Percentiles rank a stretch among this genome's conserved stretches.
Conservation (phyloP, 2,888 invertebrate species). For the Therioaphis trifolii region DNA sequence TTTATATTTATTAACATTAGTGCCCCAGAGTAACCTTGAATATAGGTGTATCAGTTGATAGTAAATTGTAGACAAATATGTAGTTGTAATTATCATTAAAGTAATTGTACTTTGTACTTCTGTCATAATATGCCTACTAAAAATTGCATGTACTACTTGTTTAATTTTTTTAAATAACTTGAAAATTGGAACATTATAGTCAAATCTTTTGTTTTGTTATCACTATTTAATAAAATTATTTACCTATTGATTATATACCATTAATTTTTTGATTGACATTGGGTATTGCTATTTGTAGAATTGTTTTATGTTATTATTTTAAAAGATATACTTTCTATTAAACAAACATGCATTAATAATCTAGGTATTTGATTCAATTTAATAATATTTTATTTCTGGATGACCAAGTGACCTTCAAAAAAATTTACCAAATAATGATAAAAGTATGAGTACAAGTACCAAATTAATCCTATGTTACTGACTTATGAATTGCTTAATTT, state of each 20-base stretch:
- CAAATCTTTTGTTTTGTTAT: too few species aligned
- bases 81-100: not conserved
- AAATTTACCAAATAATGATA: not conserved
- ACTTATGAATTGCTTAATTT: not conserved
- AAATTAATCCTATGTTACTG: not conserved
- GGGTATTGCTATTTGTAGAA: too few species aligned
- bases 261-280: too few species aligned
- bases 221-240: too few species aligned
- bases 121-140: not conserved
- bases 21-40: not conserved
- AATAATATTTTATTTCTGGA: not conserved
- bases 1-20: not conserved
- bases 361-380: not conserved
- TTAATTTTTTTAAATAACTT: too few species aligned
- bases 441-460: not conserved
- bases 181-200: too few species aligned
- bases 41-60: not conserved
- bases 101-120: slow-evolving; percentile 1
- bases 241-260: too few species aligned
- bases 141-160: not conserved
- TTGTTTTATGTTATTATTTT: too few species aligned
- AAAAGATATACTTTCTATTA: not conserved
- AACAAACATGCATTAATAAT: not conserved
- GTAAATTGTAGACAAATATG: not conserved
- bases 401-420: not conserved